Conservation (phyloP, 2,888 invertebrate species). For the Strigamia crassipes region DNA sequence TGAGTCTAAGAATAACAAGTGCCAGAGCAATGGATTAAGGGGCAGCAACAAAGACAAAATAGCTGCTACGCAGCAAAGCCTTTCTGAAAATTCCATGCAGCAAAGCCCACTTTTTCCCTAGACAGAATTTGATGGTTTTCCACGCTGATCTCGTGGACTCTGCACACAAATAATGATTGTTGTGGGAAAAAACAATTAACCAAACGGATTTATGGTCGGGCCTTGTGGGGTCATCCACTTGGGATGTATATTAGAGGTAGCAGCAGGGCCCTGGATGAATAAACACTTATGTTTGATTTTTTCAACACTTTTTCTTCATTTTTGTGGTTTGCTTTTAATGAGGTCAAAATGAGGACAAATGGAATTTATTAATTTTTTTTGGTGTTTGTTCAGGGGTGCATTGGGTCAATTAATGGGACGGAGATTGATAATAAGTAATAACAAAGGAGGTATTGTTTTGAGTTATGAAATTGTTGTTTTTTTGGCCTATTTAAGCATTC, state of each 20-base stretch:
- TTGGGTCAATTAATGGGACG: too few species aligned
- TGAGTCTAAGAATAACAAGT: slow-evolving; percentile 32
- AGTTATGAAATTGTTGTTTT: neutral
- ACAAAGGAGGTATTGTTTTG: slow-evolving; percentile 1
- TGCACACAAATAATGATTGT: neutral
- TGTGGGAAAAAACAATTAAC: neutral
- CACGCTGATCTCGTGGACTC: neutral
- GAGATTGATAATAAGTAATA: neutral
- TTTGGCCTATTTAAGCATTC: neutral
- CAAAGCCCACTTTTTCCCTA: neutral
- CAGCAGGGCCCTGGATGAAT: neutral
- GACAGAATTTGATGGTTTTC: neutral
- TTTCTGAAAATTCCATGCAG: too few species aligned
- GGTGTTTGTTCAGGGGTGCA: too few species aligned
- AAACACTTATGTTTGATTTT: neutral
- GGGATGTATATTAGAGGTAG: slow-evolving; percentile 10
- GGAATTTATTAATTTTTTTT: neutral
- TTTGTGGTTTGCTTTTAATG: neutral
- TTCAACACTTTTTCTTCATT: neutral
- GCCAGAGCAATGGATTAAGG: slow-evolving; percentile 19
- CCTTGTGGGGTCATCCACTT: neutral
- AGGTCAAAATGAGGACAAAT: neutral
- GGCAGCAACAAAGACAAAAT: slow-evolving; percentile 26
- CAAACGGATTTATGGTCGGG: neutral
- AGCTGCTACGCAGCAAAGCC: neutral